Evolutionary conservation across 2,797 vertebrate genomes (phyloP).

Genomic region (Buphagus erythrorhynchus): DNA sequence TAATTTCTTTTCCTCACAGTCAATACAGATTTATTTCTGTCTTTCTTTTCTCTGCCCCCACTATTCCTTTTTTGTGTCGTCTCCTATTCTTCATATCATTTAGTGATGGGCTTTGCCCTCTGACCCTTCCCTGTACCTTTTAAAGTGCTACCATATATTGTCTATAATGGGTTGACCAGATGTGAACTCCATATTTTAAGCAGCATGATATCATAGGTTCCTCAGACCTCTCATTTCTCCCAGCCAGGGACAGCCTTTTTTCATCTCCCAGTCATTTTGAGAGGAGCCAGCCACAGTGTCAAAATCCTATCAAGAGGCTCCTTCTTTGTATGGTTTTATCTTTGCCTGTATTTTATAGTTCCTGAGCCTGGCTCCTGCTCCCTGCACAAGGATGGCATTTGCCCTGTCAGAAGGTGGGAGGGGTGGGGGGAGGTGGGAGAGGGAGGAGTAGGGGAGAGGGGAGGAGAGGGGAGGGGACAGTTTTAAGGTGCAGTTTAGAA

Average conservation of each 20-base stretch:
- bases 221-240: constrained; percentile 9
- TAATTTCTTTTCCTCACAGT: constrained; percentile 38
- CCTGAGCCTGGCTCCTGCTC: background rate
- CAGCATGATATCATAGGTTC: constrained; percentile 54
- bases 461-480: background rate
- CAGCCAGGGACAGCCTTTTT: background rate
- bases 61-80: background rate
- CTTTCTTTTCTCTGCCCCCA: background rate
- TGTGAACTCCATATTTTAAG: constrained; percentile 66
- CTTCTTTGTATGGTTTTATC: background rate
- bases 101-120: constrained; percentile 33
- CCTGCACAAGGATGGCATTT: background rate
- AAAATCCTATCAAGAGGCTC: background rate
- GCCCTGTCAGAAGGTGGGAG: background rate
- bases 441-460: no score
- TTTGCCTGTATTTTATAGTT: background rate
- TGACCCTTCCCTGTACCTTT: constrained; percentile 45
- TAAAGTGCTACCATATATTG: constrained; percentile 62
- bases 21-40: constrained; percentile 45
- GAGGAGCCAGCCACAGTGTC: background rate
- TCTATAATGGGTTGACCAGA: constrained; percentile 61
- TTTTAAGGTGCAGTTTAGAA: background rate
- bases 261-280: constrained; percentile 17
- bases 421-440: fast-evolving
- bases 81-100: constrained; percentile 22